Evolutionary conservation across 2,113 vertebrate genomes (phyloP).

Genomic region (Misgurnus mizolepis): DNA sequence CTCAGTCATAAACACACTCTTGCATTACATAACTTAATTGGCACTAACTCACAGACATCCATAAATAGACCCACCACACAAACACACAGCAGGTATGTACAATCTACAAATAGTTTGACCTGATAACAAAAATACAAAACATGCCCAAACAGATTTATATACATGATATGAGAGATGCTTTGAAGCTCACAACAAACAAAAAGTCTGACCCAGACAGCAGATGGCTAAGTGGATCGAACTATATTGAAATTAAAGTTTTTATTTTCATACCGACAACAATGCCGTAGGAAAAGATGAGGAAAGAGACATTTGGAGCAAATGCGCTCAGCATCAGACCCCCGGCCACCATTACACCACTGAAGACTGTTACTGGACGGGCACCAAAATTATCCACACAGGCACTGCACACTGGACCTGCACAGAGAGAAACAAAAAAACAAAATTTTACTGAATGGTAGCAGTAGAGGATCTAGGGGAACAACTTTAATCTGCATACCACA

Average conservation of each 20-base stretch:
- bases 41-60: neutral
- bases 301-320: conserved; percentile 91
- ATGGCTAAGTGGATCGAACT: neutral
- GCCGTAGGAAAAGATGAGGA: conserved; percentile 92
- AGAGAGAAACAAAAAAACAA: conserved; percentile 8
- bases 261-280: conserved; percentile 84
- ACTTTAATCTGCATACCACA: too few species aligned
- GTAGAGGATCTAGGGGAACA: neutral
- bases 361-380: conserved; percentile 89
- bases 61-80: conserved; percentile 17
- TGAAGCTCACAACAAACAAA: conserved; percentile 15
- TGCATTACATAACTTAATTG: conserved; percentile 4
- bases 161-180: neutral
- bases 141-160: neutral
- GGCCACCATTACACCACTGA: conserved; percentile 92
- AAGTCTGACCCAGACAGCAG: neutral
- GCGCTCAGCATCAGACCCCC: conserved; percentile 94
- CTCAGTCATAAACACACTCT: conserved; percentile 13
- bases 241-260: neutral
- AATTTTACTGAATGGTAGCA: conserved; percentile 5
- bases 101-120: neutral
- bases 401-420: conserved; percentile 91
- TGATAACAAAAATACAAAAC: neutral
- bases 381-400: conserved; percentile 90
- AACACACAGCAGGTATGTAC: neutral